Conservation (phyloP, 2,113 vertebrate species). For the Centropus bengalensis region DNA sequence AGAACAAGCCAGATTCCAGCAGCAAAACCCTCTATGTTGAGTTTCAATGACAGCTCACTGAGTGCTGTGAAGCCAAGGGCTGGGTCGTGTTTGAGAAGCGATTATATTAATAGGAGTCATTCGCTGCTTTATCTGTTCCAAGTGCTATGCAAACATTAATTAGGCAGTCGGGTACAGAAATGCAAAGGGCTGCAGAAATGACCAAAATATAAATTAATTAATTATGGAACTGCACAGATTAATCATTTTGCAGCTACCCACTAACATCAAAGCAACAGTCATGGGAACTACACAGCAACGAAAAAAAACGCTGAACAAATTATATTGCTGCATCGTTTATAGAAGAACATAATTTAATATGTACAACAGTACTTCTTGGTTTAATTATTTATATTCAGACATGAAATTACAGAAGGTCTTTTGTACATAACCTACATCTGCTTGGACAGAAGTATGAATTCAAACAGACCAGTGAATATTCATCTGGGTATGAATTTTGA, state of each 20-base stretch:
- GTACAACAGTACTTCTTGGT: background rate
- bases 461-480: background rate
- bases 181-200: constrained; percentile 7
- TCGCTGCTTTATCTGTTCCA: background rate
- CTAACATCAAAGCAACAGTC: background rate
- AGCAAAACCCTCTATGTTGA: background rate
- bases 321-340: background rate
- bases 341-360: background rate
- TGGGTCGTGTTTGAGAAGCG: background rate
- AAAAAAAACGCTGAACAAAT: background rate
- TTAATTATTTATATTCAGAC: constrained; percentile 28
- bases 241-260: background rate
- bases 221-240: background rate
- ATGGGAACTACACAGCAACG: background rate
- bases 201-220: constrained; percentile 48
- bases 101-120: background rate
- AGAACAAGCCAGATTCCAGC: background rate
- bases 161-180: background rate
- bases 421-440: background rate
- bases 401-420: background rate
- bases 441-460: background rate
- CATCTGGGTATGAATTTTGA: background rate
- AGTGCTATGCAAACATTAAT: constrained; percentile 12
- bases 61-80: fast-evolving
- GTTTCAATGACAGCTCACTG: background rate